phyloP scores from a whole-genome alignment of 2,797 vertebrate genomes.

The Coranthus polyacanthus region DNA sequence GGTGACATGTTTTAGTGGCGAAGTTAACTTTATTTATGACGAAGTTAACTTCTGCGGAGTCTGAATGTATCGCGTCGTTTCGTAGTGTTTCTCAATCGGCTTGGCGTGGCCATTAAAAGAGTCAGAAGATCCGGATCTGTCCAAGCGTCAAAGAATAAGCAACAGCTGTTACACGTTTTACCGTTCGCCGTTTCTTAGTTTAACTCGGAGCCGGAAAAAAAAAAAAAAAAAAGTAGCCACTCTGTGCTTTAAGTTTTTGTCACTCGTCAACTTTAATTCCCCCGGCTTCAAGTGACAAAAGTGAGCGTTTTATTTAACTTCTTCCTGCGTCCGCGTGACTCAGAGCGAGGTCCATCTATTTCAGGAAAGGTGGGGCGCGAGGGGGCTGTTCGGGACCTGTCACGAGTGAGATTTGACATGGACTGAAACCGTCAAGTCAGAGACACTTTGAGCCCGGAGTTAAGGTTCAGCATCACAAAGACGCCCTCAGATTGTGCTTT shows the following conservation, averaged over 20 bases:
- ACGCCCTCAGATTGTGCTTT: not conserved
- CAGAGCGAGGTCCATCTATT: not conserved
- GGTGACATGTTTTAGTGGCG: not conserved
- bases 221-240: not conserved
- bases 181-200: not conserved
- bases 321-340: constrained; percentile 40
- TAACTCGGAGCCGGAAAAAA: too few species aligned
- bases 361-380: constrained; percentile 2
- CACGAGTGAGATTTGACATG: constrained; percentile 2
- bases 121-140: not conserved
- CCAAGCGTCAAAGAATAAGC: not conserved
- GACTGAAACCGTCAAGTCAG: constrained; percentile 5
- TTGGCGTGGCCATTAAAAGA: not conserved
- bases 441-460: not conserved
- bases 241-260: too few species aligned
- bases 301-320: not conserved
- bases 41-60: too few species aligned
- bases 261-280: not conserved
- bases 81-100: too few species aligned
- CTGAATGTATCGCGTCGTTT: too few species aligned
- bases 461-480: not conserved
- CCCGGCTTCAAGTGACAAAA: not conserved
- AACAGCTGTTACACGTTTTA: constrained; percentile 40
- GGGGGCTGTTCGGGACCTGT: not conserved
- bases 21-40: too few species aligned